A percentile compares a stretch with the other conserved stretches of the same genome.
phyloP scores from a whole-genome alignment of 2,113 vertebrate genomes.

The Motacilla alba region DNA sequence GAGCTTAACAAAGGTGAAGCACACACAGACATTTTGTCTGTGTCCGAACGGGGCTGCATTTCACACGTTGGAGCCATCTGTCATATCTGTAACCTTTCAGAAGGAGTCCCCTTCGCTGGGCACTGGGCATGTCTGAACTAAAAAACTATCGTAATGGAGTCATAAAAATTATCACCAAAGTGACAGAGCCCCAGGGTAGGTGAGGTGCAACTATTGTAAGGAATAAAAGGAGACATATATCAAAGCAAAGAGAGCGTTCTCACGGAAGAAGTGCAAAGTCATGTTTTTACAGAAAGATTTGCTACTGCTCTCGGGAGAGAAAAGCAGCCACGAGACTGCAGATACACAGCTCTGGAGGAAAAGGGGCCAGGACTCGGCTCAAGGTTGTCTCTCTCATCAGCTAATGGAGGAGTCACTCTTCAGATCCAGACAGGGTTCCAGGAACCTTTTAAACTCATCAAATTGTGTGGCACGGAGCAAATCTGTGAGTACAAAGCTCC shows the following conservation, averaged over 20 bases:
- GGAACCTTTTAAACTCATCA: neutral
- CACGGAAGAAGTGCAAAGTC: neutral
- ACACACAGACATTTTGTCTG: neutral
- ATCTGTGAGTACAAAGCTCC: neutral
- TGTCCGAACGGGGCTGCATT: fast-evolving
- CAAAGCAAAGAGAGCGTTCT: neutral
- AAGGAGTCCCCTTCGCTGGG: neutral
- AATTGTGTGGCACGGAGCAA: neutral
- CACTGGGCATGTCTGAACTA: neutral
- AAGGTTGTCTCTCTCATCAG: neutral
- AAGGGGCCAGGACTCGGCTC: neutral
- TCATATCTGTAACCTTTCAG: neutral
- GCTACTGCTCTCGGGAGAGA: neutral
- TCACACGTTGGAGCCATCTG: neutral
- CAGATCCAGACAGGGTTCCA: neutral
- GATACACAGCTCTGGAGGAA: neutral
- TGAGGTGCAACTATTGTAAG: neutral
- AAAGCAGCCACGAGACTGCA: neutral
- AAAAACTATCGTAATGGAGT: neutral
- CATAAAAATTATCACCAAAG: neutral
- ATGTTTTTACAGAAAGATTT: neutral
- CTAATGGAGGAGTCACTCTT: neutral
- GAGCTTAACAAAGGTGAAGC: neutral
- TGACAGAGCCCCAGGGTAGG: neutral
- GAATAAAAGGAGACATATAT: neutral